Percentiles rank a stretch among this genome's conserved stretches.
Conservation (phyloP, 2,888 invertebrate species). For the Steinernema scapterisci region DNA sequence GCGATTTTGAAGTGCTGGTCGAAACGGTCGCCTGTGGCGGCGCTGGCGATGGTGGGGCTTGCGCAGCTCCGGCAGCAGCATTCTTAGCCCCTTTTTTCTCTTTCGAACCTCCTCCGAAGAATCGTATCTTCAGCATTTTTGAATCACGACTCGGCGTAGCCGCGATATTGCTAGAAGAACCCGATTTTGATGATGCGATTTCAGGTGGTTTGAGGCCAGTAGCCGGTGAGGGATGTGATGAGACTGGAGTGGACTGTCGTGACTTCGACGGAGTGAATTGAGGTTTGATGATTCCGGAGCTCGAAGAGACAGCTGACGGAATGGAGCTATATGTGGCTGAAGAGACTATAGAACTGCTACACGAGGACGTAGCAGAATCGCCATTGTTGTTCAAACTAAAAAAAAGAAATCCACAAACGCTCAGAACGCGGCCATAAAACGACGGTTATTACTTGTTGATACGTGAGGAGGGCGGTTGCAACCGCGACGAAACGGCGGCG, state of each 20-base stretch:
- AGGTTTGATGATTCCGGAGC: neutral
- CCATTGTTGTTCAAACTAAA: constrained; percentile 34
- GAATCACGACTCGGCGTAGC: constrained; percentile 9
- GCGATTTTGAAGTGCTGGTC: constrained; percentile 6
- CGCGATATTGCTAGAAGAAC: constrained; percentile 1
- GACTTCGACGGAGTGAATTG: constrained; percentile 12
- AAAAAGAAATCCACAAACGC: neutral
- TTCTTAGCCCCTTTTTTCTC: constrained; percentile 27
- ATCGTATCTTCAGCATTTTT: constrained; percentile 23
- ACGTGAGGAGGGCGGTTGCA: constrained; percentile 45
- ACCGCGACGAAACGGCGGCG: constrained; percentile 37
- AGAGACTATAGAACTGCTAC: constrained; percentile 30
- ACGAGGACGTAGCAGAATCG: constrained; percentile 18
- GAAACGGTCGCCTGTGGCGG: neutral
- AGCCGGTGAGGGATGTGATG: neutral
- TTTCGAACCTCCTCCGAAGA: constrained; percentile 22
- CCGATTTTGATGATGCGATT: neutral
- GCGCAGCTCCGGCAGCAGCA: neutral
- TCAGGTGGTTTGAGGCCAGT: constrained; percentile 4
- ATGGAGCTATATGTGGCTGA: constrained; percentile 25
- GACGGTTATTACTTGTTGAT: constrained; percentile 37
- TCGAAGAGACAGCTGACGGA: neutral
- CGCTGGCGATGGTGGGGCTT: neutral
- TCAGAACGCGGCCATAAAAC: neutral
- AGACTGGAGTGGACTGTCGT: neutral